Conservation (phyloP, 2,113 vertebrate genomes). For the Rhineura floridana region DNA sequence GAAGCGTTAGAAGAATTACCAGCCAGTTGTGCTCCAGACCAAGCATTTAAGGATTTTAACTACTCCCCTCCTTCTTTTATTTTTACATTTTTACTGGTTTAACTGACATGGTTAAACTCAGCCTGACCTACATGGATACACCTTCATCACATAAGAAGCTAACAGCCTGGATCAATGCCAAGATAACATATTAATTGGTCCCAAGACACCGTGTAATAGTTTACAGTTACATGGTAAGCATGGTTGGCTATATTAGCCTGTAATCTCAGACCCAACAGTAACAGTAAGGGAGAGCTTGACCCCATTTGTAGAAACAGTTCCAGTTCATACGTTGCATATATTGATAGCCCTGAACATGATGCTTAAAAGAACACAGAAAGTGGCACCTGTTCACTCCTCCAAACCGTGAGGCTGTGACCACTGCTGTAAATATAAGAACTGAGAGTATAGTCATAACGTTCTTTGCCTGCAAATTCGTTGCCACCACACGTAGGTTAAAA, state of each 20-base stretch:
- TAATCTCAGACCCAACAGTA: background rate
- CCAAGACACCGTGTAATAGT: background rate
- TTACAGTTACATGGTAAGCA: background rate
- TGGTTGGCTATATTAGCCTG: background rate
- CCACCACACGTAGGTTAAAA: background rate
- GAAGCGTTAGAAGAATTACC: too few species aligned
- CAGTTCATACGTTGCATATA: background rate
- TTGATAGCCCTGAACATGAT: too few species aligned
- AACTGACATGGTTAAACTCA: background rate
- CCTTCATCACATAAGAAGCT: background rate
- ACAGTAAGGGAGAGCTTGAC: background rate
- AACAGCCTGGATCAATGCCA: background rate
- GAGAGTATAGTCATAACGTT: background rate
- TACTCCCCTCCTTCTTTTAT: too few species aligned
- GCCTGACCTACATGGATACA: background rate
- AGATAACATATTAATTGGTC: background rate
- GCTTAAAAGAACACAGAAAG: background rate
- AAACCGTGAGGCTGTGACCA: too few species aligned
- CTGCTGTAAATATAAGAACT: background rate
- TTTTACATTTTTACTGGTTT: background rate
- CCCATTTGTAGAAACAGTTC: background rate
- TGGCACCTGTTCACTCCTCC: background rate
- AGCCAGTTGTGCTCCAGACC: too few species aligned
- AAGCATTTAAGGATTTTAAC: too few species aligned
- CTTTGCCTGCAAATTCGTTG: background rate